Base-by-base conservation (phyloP, 2,888 invertebrate genomes). In the Archips xylosteana region DNA sequence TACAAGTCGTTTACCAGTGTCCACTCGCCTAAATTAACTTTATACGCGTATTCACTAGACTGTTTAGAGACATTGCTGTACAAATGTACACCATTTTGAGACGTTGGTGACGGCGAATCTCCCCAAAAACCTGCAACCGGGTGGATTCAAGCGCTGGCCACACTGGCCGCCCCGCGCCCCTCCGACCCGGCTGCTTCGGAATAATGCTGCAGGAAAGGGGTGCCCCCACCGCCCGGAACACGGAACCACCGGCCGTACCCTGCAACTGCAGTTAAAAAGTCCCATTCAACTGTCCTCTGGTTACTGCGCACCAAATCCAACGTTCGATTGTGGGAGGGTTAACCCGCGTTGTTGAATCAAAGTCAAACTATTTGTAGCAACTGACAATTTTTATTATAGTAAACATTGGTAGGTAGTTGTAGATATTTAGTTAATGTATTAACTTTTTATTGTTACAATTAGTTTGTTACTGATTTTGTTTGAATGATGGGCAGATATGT, bases 151-250 rank as follows among this genome's bases (percentile, higher is more conserved):
- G 75, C 15, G 79, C 78, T 88, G 84, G 91, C 88, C 91, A 87
- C 87, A 86, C 83, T 75, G 71, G 71, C 80, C 88, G 80, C 89
- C 89, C 87, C 91, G 85, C 87, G 81, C 90, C 92, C 89, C 91
- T 88, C 80, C 92, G 91, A 91, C 92, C 92, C 87, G 85, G 85
- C 80, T 81, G 85, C 85, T 82, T 81, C 82, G 84, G 85, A 85
- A 89, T 91, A 90, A 90, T 88, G 88, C 88, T 89, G 85, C 89
- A 83, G 86, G 85, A 83, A 82, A 81, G 82, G 82, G 68, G 64
- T 51, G 23, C 32, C 60, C 57, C 57, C 47, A 32, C 39, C 60
- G 15, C 64, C 71, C 71, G 49, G 49, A 36, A 64, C 49, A 64
- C 73, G 49, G 73, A 68, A 68, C 72, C 68, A 68, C 72, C 54